These are phyloP conservation scores for Ceratosolen solmsi DNA, from an alignment of 1,140 invertebrate species.

Conservation along the genomic window DNA sequence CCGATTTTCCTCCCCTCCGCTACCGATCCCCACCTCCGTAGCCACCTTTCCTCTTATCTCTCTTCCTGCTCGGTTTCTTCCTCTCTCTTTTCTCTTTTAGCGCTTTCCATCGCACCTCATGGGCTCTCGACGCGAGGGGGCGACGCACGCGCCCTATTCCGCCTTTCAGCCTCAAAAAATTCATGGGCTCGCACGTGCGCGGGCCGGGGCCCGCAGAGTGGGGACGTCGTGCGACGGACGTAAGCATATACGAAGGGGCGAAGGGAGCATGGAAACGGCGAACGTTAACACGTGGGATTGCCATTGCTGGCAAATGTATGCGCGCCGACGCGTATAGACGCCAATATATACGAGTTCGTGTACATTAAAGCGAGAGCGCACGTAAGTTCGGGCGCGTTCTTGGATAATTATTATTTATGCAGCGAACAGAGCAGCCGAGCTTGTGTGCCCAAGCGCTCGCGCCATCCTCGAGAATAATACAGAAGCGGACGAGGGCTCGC, in stretches of 20 bases:
- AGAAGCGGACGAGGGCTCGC: neutral
- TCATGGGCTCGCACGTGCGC: constrained; percentile 16
- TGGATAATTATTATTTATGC: constrained; percentile 66
- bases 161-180: constrained; percentile 35
- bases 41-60: constrained; percentile 49
- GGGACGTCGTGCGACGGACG: neutral
- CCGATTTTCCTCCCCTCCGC: constrained; percentile 52
- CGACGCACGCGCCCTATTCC: constrained; percentile 27
- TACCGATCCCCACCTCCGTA: neutral
- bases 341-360: constrained; percentile 39
- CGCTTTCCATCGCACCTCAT: constrained; percentile 1
- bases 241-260: neutral
- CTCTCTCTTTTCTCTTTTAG: neutral
- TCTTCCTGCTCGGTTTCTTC: constrained; percentile 23
- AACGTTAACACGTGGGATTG: constrained; percentile 4
- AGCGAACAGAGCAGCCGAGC: constrained; percentile 30
- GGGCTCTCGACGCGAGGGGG: neutral
- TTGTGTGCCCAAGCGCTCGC: neutral
- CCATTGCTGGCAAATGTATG: neutral
- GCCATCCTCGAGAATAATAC: constrained; percentile 6
- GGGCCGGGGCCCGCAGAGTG: neutral
- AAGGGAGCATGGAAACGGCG: neutral
- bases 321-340: constrained; percentile 29
- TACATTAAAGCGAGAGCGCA: constrained; percentile 35
- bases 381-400: constrained; percentile 27